Evolutionary conservation across 2,888 invertebrate species (phyloP), one percentile per base, ranked within the genome.

Genomic region (Ennomos erosarius): DNA sequence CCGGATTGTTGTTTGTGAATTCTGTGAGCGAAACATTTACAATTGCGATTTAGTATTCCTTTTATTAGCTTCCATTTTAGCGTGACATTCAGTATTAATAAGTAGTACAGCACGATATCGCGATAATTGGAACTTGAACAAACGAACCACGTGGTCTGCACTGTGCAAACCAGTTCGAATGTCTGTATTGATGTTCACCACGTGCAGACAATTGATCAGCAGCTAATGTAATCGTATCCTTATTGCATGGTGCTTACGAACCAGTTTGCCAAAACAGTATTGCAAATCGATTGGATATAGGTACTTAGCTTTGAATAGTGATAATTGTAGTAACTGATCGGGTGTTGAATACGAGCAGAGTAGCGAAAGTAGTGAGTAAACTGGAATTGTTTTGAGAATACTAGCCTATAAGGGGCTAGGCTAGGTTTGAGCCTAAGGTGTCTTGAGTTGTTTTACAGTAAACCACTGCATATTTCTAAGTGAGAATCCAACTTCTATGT

Each of bases 171-270:
- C 57, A 59, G 66, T 63, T 59, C 9, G 33, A 39, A 16, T 39
- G 26, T n/a, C 16, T 11, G 8, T 38, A 44, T 38, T 9, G 47
- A 57, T 57, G 16, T 26, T 13, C 11, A 36, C 60, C 67, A 67
- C 67, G 67, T 67, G 64, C 62, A 34, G 44, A 43, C 39, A 55
- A 52, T 45, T 39, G 26, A 26, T 5, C 26, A 26, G 6, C 26
- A 26, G 55, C 48, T 58, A 62, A 67, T 64, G 66, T 59, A 71
- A 73, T 71, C 60, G 65, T 67, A 60, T 72, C 74, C 69, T 70
- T 79, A 73, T 67, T 59, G 35, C 59, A 54, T 61, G 48, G 59
- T 44, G 59, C 64, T 62, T 63, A 59, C 43, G 62, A 71, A 26
- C 65, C 66, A 63, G 54, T 51, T 58, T 45, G 61, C 40, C 48